Base-by-base conservation (phyloP, 2,888 invertebrate genomes). In the Heliconius ethilla region DNA sequence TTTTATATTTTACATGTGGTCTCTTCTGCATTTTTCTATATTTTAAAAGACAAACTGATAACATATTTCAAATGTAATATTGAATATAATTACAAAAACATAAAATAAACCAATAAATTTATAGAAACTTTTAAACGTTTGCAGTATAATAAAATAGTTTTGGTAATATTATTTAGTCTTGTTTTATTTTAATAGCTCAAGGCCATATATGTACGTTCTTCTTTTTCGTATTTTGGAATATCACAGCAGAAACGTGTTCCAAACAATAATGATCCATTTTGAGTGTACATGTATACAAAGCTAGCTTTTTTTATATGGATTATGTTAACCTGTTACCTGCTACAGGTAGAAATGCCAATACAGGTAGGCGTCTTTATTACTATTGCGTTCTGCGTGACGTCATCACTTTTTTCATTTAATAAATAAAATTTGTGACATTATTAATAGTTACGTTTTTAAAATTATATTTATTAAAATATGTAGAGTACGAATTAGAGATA, bases 251-350 rank as follows among this genome's bases (percentile, higher is more conserved):
- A 78, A 75, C 77, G 73, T 80, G 78, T 78, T 78, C 65, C 78
- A 66, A 51, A 80, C 76, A 78, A 80, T 79, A 79, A 76, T 65
- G 74, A 77, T 59, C 63, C 75, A 75, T 76, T 77, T 79, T 77
- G 78, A 72, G 70, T 77, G 76, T 78, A 67, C 37, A 78, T 27
- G 27, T 27, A 27, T 78, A 77, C 78, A 79, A 78, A 77, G 76
- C 69, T 59, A 79, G 77, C 79, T 75, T 76, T 82, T 81, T 80
- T 74, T 76, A 27, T 65, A n/a, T 65, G 72, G 67, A 81, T 82
- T 80, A 80, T 78, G 77, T 80, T 74, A 81, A 80, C 75, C 80
- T 78, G 80, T 78, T 84, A 84, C 84, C 83, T 82, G 83, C 40
- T 65, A 76, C 82, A 83, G 82, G 84, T 84, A 84, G 81, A 81